Evolutionary conservation across 2,113 vertebrate species (phyloP), one percentile per base, ranked within the genome.

Genomic region (Gallinago undulata): DNA sequence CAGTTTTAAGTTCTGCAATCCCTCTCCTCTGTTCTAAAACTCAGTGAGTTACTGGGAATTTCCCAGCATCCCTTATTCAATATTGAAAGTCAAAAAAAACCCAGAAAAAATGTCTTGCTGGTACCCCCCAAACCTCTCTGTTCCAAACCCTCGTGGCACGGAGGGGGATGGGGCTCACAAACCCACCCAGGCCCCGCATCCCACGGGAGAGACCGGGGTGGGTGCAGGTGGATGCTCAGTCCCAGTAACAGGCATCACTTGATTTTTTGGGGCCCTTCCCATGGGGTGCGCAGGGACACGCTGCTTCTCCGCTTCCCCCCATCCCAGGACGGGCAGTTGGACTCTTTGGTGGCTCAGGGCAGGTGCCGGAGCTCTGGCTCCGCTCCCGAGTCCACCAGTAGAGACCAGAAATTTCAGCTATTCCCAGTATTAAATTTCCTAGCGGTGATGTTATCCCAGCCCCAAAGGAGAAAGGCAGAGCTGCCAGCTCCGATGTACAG

Each of bases 61-160:
- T 37, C 73, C 48, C 63, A 7, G 14, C 0, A 10, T 9, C 67
- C 41, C n/a, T 23, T n/a, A 14, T 19, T 64, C 51, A n/a, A 11
- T 7, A 21, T 0, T 4, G 25, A 57, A 43, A 24, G 41, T 13
- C 66, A 74, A 21, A 51, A 51, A 73, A 13, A 73, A 13, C 39
- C 3, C 27, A 55, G 23, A 23, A 22, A 5, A 33, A 19, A 16
- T 31, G 9, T 11, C 21, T 39, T 22, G 1, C 15, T 37, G 7
- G 25, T 7, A 24, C 7, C 19, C 37, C 21, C 45, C 45, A 10
- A 25, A 4, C 39, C 13, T 37, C 64, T 33, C 25, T 3, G 4
- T 35, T 56, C 30, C 3, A 1, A 15, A 7, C 48, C n/a, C 55
- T 15, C 1, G 3, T 6, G 45, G 70, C 0, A 0, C 33, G 37